Percentiles rank a stretch among this genome's conserved stretches.
Evolutionary conservation across 2,888 invertebrate species (phyloP).

Genomic region (Miltochrista miniata): DNA sequence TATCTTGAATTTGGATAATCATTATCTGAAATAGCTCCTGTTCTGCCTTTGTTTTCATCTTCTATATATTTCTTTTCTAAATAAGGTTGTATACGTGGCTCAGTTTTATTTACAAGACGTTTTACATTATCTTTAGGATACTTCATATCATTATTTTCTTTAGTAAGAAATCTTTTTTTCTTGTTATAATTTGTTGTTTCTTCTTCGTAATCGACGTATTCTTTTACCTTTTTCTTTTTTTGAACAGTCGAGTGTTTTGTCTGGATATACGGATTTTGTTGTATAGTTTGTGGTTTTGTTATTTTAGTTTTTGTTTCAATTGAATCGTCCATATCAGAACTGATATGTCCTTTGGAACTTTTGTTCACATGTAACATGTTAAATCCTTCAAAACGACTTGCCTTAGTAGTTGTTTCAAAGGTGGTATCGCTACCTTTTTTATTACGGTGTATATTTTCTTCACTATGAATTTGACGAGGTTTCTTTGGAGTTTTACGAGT

Average conservation of each 20-base stretch:
- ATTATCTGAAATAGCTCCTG: not conserved
- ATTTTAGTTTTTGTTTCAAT: not conserved
- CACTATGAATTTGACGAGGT: not conserved
- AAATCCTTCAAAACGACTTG: constrained; percentile 31
- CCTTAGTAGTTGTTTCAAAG: not conserved
- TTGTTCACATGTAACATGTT: constrained; percentile 40
- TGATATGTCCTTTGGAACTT: constrained; percentile 59
- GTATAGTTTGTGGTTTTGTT: not conserved
- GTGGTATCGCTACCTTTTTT: not conserved
- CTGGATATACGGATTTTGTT: not conserved
- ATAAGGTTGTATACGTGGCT: not conserved
- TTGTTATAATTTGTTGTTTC: constrained; percentile 1
- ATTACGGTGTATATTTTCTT: not conserved
- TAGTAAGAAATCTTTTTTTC: not conserved
- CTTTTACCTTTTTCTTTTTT: not conserved
- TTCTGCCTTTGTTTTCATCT: not conserved
- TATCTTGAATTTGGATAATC: not conserved
- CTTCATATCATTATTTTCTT: not conserved
- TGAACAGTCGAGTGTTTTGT: not conserved
- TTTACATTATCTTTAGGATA: not conserved
- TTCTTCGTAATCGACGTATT: not conserved
- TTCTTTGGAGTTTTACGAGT: not conserved
- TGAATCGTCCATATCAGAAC: constrained; percentile 39
- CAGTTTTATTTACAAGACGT: not conserved
- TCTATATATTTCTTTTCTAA: not conserved